Percentiles rank a stretch among this genome's conserved stretches.
These are phyloP conservation scores for Cyprinodon brontotheroides DNA, from an alignment of 2,113 vertebrate genomes.

Conservation along the genomic window DNA sequence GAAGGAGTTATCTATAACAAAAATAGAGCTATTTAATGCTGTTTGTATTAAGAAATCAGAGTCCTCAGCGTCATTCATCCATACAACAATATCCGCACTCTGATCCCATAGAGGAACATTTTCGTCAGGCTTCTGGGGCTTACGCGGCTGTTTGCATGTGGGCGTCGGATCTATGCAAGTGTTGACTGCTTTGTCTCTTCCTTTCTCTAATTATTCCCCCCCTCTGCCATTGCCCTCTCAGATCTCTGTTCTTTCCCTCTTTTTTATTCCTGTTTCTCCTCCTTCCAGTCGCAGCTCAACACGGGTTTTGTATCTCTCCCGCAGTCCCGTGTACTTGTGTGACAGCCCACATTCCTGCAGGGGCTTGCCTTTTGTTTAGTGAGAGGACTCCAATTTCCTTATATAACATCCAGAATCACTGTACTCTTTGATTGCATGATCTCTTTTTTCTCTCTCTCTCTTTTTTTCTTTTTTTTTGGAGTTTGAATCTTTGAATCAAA, in stretches of 20 bases:
- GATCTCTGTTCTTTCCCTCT: constrained; percentile 47
- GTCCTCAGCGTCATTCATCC: constrained; percentile 22
- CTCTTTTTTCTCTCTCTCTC: constrained; percentile 2
- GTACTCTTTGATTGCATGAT: constrained; percentile 56
- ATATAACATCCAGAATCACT: constrained; percentile 61
- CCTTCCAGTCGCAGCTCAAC: constrained; percentile 38
- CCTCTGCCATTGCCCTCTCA: constrained; percentile 47
- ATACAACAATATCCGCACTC: constrained; percentile 20
- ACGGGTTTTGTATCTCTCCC: constrained; percentile 38
- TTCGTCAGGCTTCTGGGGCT: constrained; percentile 29
- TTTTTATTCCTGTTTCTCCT: constrained; percentile 43
- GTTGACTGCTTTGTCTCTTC: constrained; percentile 37
- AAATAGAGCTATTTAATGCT: neutral
- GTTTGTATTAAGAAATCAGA: neutral
- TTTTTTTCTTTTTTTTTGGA: neutral
- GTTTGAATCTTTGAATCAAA: constrained; percentile 61
- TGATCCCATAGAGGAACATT: constrained; percentile 40
- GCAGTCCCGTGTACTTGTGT: constrained; percentile 52
- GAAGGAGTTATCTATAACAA: neutral
- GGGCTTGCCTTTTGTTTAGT: constrained; percentile 63
- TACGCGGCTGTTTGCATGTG: constrained; percentile 26
- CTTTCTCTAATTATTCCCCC: constrained; percentile 54
- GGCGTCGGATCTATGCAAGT: constrained; percentile 21
- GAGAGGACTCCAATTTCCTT: constrained; percentile 61
- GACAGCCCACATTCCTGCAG: constrained; percentile 63